Evolutionary conservation across 2,797 vertebrate genomes (phyloP), one percentile per base, ranked within the genome.

Genomic region (Chanos chanos): DNA sequence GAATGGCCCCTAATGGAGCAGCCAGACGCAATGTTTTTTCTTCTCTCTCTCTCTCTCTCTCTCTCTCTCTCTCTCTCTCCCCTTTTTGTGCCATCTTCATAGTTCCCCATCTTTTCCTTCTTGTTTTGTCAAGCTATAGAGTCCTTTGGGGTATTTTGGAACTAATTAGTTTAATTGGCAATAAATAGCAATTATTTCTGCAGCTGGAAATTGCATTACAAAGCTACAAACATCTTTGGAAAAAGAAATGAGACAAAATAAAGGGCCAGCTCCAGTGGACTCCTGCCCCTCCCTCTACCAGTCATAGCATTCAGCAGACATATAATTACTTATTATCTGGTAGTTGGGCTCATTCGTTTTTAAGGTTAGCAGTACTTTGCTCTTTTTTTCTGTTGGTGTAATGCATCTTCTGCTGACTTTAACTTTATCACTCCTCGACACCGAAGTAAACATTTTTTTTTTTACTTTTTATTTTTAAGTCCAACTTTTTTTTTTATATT

Each of bases 81-180:
- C 68, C 71, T 65, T 44, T 25, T 63, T n/a, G n/a, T n/a, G n/a
- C n/a, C n/a, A n/a, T n/a, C n/a, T n/a, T n/a, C n/a, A n/a, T n/a
- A n/a, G n/a, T n/a, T n/a, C n/a, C n/a, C n/a, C n/a, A n/a, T n/a
- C n/a, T n/a, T n/a, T 68, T 81, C 60, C 61, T 61, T 47, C 39
- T 72, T 74, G 71, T 70, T 81, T 84, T 85, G 74, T 84, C 77
- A 79, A 64, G 81, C 73, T 50, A 57, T 41, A 83, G 64, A 74
- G 76, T 81, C 79, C 88, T 87, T 69, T 69, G 75, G 86, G 86
- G 81, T 82, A 75, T 88, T 86, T 83, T 80, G 76, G 73, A 82
- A 82, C 85, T 88, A 83, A 86, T 90, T 90, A 89, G 80, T 84
- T 85, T 87, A 88, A 90, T 89, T 89, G 85, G 80, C 85, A 87